Evolutionary conservation across 2,113 vertebrate genomes (phyloP).

Genomic region (Fulmarus glacialis): DNA sequence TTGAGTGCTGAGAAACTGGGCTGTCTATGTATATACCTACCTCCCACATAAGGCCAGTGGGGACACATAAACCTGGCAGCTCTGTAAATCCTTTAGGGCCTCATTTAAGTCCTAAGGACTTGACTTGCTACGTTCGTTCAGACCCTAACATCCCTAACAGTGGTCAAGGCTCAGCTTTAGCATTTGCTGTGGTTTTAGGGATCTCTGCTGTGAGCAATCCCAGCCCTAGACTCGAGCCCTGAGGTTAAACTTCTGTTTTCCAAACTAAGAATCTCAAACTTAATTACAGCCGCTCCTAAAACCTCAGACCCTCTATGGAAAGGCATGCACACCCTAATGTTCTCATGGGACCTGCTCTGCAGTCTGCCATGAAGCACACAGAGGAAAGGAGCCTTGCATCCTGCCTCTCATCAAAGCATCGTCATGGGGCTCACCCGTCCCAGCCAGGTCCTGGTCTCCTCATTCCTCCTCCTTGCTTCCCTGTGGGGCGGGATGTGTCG

Average conservation of each 20-base stretch:
- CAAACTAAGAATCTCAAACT: neutral
- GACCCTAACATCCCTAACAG: neutral
- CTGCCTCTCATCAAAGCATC: neutral
- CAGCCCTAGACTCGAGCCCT: neutral
- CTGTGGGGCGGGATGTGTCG: rapidly evolving
- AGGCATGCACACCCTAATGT: neutral
- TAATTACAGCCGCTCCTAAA: neutral
- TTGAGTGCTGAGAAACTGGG: rapidly evolving
- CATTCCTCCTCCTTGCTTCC: neutral
- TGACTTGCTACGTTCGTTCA: neutral
- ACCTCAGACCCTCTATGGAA: neutral
- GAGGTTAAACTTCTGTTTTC: neutral
- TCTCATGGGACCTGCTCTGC: neutral
- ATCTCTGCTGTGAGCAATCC: neutral
- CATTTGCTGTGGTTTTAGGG: neutral
- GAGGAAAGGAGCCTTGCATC: neutral
- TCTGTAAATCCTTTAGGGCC: neutral
- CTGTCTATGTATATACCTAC: neutral
- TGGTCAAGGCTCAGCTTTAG: neutral
- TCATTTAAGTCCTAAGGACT: neutral
- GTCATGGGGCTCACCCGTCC: rapidly evolving
- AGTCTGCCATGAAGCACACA: neutral
- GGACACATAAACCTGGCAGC: neutral
- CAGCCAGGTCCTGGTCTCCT: neutral
- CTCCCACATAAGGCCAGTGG: neutral